These are phyloP conservation scores for Piliocolobus tephrosceles DNA, from an alignment of 2,113 vertebrate species.

Conservation along the genomic window DNA sequence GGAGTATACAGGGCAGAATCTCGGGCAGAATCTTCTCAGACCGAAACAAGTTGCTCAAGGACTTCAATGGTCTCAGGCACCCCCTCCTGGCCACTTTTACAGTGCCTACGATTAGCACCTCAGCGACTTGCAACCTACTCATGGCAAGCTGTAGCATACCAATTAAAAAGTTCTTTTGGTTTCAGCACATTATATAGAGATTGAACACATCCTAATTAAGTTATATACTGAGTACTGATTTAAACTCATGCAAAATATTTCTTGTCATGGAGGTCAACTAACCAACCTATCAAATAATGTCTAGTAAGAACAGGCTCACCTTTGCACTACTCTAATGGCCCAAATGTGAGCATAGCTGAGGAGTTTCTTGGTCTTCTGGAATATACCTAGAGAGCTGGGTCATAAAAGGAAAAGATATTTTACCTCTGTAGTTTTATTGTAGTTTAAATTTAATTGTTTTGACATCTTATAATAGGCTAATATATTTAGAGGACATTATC, in stretches of 20 bases:
- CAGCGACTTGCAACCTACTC: background rate
- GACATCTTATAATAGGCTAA: background rate
- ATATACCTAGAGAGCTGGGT: background rate
- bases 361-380: background rate
- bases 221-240: background rate
- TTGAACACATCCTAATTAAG: background rate
- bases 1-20: background rate
- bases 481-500: background rate
- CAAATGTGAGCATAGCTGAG: background rate
- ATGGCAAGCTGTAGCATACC: background rate
- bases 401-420: background rate
- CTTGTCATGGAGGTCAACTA: background rate
- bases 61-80: background rate
- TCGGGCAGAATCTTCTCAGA: background rate
- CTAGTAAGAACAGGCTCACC: background rate
- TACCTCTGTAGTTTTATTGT: background rate
- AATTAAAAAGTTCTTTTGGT: background rate
- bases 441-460: conserved; percentile 7
- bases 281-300: background rate
- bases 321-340: background rate
- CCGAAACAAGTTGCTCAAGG: background rate
- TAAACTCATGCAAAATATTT: background rate
- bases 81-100: background rate
- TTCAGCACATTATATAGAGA: background rate
- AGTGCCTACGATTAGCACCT: background rate